Percentiles rank a stretch among this genome's conserved stretches.
Conservation (phyloP, 2,797 vertebrate species). For the Coranthus polyacanthus region DNA sequence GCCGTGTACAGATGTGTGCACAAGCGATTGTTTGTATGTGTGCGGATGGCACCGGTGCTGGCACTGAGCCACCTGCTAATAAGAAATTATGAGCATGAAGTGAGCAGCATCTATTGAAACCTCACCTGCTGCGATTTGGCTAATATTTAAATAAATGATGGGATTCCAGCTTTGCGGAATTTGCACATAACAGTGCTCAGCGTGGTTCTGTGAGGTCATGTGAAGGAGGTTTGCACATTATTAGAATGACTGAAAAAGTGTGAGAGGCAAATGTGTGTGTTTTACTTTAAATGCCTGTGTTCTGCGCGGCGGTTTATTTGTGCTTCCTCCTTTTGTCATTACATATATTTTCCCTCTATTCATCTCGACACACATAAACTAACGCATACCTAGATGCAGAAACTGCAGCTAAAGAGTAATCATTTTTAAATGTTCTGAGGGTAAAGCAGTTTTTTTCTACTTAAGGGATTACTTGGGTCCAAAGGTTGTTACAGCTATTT, state of each 20-base stretch:
- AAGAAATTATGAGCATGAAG: conserved; percentile 51
- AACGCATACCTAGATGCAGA: background rate
- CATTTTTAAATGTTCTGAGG: conserved; percentile 25
- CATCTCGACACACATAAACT: background rate
- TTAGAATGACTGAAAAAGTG: too few species aligned
- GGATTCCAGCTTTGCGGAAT: background rate
- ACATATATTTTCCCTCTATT: background rate
- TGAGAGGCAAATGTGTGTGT: too few species aligned
- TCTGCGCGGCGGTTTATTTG: background rate
- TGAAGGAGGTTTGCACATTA: too few species aligned
- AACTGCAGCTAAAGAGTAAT: background rate
- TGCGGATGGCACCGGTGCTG: conserved; percentile 5
- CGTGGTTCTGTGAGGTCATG: conserved; percentile 35
- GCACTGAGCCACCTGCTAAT: conserved; percentile 52
- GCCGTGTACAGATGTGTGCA: background rate
- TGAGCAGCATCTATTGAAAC: conserved; percentile 38
- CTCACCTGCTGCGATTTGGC: conserved; percentile 31
- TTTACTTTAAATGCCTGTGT: background rate
- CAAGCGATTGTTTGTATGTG: conserved; percentile 9
- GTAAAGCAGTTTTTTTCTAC: conserved; percentile 10
- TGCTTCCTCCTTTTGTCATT: too few species aligned
- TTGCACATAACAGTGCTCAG: conserved; percentile 34
- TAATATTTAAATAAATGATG: conserved; percentile 53
- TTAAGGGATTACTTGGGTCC: conserved; percentile 17
- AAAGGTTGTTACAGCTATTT: conserved; percentile 42